Evolutionary conservation across 2,888 invertebrate species (phyloP).

Genomic region (Melieria crassipennis): DNA sequence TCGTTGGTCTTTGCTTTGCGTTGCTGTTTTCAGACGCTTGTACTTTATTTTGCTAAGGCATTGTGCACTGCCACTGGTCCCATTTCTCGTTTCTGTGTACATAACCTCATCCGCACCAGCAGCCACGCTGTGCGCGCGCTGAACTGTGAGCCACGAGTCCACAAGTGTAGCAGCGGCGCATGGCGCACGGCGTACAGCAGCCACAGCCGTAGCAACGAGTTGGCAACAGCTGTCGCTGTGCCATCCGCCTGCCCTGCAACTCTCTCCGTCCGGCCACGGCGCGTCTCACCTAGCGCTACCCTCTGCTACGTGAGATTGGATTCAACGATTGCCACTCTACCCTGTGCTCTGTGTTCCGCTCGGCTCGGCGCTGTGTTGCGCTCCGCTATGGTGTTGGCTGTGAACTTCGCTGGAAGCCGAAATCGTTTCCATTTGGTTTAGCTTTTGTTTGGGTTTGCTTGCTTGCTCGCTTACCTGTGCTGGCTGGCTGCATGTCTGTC

Average conservation of each 20-base stretch:
- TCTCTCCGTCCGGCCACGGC: not conserved
- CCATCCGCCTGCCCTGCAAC: too few relatives aligned
- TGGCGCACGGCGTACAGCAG: not conserved
- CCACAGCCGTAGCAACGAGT: constrained; percentile 5
- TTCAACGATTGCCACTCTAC: constrained; percentile 2
- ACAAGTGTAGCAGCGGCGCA: not conserved
- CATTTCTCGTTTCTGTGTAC: constrained; percentile 6
- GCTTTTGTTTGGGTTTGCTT: not conserved
- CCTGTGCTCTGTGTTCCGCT: not conserved
- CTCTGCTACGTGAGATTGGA: not conserved
- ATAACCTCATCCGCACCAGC: constrained; percentile 19
- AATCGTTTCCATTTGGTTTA: constrained; percentile 8
- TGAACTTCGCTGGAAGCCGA: constrained; percentile 4
- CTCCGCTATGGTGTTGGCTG: not conserved
- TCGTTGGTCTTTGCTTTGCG: constrained; percentile 9
- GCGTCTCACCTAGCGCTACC: not conserved
- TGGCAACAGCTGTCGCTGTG: not conserved
- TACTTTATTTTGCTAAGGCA: too few relatives aligned
- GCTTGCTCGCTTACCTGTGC: too few relatives aligned
- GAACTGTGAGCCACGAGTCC: constrained; percentile 19
- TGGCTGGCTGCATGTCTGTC: too few relatives aligned
- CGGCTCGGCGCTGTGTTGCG: not conserved
- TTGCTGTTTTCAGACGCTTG: constrained; percentile 10
- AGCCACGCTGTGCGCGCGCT: constrained; percentile 14
- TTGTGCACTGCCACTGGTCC: too few relatives aligned